Percentiles rank a stretch among this genome's conserved stretches.
These are phyloP conservation scores for Cherax destructor DNA, from an alignment of 1,140 invertebrate species.

Conservation along the genomic window DNA sequence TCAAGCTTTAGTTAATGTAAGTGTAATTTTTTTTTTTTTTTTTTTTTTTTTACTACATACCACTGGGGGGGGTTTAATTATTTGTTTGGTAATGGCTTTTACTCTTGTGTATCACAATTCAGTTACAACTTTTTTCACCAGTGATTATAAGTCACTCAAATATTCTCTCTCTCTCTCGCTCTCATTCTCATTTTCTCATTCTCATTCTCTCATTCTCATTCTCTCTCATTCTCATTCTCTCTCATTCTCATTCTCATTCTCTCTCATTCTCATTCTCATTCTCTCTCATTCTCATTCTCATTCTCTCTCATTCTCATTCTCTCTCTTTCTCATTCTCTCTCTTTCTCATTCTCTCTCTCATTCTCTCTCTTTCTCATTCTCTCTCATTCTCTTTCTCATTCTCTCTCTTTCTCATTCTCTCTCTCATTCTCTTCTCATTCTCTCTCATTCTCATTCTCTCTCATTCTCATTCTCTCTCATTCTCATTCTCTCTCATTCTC, in stretches of 20 bases:
- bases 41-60: background rate
- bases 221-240: too few species aligned
- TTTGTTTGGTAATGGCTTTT: conserved; percentile 38
- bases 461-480: background rate
- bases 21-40: background rate
- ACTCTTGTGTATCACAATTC: background rate
- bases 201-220: background rate
- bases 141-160: too few species aligned
- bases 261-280: too few species aligned
- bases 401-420: too few species aligned
- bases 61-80: background rate
- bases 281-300: background rate
- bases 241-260: background rate
- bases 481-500: too few species aligned
- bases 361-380: too few species aligned
- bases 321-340: too few species aligned
- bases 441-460: too few species aligned
- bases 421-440: background rate
- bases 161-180: too few species aligned
- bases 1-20: conserved; percentile 18
- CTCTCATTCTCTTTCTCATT: background rate
- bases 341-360: too few species aligned
- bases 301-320: too few species aligned
- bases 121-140: background rate
- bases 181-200: too few species aligned